Evolutionary conservation across 30 jellyfish, hydroid and myxozoan species (phyloP).

Genomic region (Morbakka virulenta): DNA sequence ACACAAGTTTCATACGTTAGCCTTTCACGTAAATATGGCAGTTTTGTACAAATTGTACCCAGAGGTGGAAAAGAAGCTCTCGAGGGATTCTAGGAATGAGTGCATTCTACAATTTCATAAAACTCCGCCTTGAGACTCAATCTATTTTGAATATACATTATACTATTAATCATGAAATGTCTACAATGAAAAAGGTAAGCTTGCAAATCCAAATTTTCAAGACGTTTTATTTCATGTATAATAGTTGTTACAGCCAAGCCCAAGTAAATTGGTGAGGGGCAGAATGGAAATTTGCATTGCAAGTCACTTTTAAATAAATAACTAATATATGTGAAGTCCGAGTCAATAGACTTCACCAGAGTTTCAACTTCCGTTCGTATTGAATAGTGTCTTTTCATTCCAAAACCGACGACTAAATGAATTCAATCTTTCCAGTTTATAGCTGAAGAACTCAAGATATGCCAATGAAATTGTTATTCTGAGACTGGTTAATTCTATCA

Average conservation of each 20-base stretch:
- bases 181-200: constrained; percentile 4
- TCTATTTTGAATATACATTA: constrained; percentile 10
- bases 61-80: constrained; percentile 22
- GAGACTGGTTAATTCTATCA: constrained; percentile 8
- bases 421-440: constrained; percentile 37
- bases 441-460: constrained; percentile 41
- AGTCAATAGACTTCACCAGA: constrained; percentile 17
- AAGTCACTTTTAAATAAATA: neutral
- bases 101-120: constrained; percentile 15
- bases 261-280: constrained; percentile 9
- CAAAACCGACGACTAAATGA: constrained; percentile 41
- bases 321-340: constrained; percentile 13
- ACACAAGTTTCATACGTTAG: constrained; percentile 7
- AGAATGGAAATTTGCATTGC: neutral
- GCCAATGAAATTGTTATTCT: constrained; percentile 32
- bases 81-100: constrained; percentile 14
- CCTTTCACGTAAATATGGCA: too few species aligned
- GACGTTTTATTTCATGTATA: constrained; percentile 1
- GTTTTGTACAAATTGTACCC: neutral
- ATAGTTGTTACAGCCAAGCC: constrained; percentile 18
- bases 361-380: constrained; percentile 11
- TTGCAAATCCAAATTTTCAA: neutral
- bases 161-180: constrained; percentile 12
- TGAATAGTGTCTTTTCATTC: constrained; percentile 25
- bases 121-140: constrained; percentile 21